These are phyloP conservation scores for Calycopis cecrops DNA, from an alignment of 1,140 invertebrate genomes.

Conservation along the genomic window DNA sequence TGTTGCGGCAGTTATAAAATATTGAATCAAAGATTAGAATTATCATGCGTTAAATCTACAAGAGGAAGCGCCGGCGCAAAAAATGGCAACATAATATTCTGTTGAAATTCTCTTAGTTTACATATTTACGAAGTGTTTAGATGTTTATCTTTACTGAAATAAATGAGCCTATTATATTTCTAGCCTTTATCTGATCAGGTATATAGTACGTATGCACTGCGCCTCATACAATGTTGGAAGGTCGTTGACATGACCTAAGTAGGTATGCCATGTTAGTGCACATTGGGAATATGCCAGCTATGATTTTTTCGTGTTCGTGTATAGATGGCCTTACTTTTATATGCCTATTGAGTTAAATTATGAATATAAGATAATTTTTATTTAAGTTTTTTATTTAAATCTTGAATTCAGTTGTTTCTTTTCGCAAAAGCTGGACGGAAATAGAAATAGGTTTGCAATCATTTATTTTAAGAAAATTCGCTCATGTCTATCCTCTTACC, in stretches of 20 bases:
- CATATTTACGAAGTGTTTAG: conserved; percentile 1
- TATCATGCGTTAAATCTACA: too few relatives aligned
- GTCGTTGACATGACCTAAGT: conserved; percentile 23
- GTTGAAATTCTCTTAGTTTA: not conserved
- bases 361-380: too few relatives aligned
- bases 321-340: conserved; percentile 17
- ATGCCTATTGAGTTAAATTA: too few relatives aligned
- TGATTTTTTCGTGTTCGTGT: conserved; percentile 27
- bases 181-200: conserved; percentile 22
- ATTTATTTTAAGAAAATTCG: too few relatives aligned
- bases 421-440: too few relatives aligned
- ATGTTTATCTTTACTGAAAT: conserved; percentile 19
- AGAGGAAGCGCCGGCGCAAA: not conserved
- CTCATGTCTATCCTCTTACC: too few relatives aligned
- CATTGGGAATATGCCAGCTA: conserved; percentile 29
- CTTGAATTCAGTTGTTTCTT: too few relatives aligned
- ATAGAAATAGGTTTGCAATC: too few relatives aligned
- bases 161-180: conserved; percentile 19
- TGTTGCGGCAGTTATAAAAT: too few relatives aligned
- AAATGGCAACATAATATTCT: not conserved
- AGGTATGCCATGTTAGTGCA: conserved; percentile 22
- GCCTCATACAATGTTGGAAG: conserved; percentile 19
- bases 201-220: conserved; percentile 12
- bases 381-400: too few relatives aligned
- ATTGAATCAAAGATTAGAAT: too few relatives aligned